phyloP scores from a whole-genome alignment of 2,113 vertebrate genomes.

The Heterochromis multidens region DNA sequence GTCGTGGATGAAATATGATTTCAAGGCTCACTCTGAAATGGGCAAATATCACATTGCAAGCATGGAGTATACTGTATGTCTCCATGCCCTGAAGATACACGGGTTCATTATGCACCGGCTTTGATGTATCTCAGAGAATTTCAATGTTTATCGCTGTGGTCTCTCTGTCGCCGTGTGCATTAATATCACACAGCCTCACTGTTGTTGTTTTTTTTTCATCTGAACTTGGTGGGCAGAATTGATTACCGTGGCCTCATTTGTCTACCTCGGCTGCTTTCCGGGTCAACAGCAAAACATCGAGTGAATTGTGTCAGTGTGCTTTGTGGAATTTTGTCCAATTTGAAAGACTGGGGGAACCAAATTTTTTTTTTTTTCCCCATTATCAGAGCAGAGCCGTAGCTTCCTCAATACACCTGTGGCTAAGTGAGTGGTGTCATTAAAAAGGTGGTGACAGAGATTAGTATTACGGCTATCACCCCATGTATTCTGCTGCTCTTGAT shows the following conservation, averaged over 20 bases:
- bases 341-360: constrained; percentile 8
- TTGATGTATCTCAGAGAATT: constrained; percentile 66
- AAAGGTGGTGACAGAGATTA: constrained; percentile 21
- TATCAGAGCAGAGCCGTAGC: background rate
- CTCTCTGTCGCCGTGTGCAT: constrained; percentile 24
- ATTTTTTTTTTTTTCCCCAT: background rate
- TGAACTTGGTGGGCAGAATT: constrained; percentile 24
- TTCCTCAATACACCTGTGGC: constrained; percentile 1
- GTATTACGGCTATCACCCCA: constrained; percentile 18
- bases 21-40: constrained; percentile 60
- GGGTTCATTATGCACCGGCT: constrained; percentile 60
- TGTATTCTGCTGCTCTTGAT: constrained; percentile 34
- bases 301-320: constrained; percentile 20
- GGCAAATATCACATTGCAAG: constrained; percentile 59
- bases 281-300: constrained; percentile 30
- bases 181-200: constrained; percentile 40
- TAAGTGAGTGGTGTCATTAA: constrained; percentile 27
- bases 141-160: constrained; percentile 58
- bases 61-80: constrained; percentile 3
- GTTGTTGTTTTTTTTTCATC: constrained; percentile 18
- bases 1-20: constrained; percentile 69
- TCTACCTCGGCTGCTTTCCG: constrained; percentile 17
- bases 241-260: constrained; percentile 31
- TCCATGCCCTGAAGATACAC: constrained; percentile 57
- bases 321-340: constrained; percentile 41